phyloP scores from a whole-genome alignment of 2,797 vertebrate species.

The Hippocampus kuda region DNA sequence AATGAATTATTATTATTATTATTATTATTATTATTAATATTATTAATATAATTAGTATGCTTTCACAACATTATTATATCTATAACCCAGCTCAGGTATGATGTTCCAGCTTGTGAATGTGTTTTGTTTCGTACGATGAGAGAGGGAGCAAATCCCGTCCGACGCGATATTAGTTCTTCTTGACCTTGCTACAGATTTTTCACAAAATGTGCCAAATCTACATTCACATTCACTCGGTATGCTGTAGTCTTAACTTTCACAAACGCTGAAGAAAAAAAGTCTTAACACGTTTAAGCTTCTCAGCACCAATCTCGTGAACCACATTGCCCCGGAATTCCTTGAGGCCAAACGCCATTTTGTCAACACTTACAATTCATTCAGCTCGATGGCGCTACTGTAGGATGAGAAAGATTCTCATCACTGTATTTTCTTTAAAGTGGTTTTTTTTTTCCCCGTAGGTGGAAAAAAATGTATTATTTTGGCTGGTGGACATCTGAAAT shows the following conservation, averaged over 20 bases:
- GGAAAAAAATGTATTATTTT: slow-evolving; percentile 17
- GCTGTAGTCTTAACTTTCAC: slow-evolving; percentile 68
- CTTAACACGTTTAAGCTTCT: slow-evolving; percentile 1
- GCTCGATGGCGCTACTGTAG: slow-evolving; percentile 26
- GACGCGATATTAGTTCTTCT: slow-evolving; percentile 35
- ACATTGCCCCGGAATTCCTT: slow-evolving; percentile 26
- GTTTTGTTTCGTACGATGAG: slow-evolving; percentile 33
- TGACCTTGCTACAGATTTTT: slow-evolving; percentile 47
- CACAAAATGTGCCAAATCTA: slow-evolving; percentile 89
- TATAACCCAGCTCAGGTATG: slow-evolving; percentile 98
- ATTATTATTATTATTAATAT: not conserved
- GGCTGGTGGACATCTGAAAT: slow-evolving; percentile 23
- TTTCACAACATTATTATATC: slow-evolving; percentile 76
- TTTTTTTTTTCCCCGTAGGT: slow-evolving; percentile 34
- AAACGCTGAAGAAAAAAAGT: slow-evolving; percentile 61
- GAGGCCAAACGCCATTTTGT: slow-evolving; percentile 27
- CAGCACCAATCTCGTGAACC: slow-evolving; percentile 20
- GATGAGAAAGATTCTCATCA: slow-evolving; percentile 25
- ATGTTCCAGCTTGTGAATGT: slow-evolving; percentile 98
- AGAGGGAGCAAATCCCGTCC: slow-evolving; percentile 25
- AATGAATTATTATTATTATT: slow-evolving; percentile 46
- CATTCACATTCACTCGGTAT: slow-evolving; percentile 63
- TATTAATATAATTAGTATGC: slow-evolving; percentile 52
- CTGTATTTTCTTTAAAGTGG: slow-evolving; percentile 41
- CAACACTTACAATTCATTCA: not conserved